Percentiles rank a stretch among this genome's conserved stretches.
These are phyloP conservation scores for Lasius fuliginosus DNA, from an alignment of 2,888 invertebrate genomes.

Conservation along the genomic window DNA sequence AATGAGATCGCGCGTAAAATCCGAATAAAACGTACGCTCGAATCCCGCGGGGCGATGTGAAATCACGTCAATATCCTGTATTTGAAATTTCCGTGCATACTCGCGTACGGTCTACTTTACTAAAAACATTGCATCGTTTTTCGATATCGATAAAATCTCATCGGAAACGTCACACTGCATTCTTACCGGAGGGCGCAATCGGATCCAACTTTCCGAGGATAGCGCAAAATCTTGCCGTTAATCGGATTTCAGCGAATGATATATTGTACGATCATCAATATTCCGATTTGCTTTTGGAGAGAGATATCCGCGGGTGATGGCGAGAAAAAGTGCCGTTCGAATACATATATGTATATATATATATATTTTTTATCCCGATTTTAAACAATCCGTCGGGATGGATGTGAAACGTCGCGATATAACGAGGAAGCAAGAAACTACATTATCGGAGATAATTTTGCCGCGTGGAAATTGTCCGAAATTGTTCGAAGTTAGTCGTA, in stretches of 20 bases:
- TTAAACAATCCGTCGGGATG: neutral
- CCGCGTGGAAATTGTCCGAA: constrained; percentile 11
- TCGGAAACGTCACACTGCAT: constrained; percentile 22
- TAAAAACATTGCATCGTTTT: constrained; percentile 49
- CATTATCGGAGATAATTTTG: constrained; percentile 1
- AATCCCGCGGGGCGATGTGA: constrained; percentile 12
- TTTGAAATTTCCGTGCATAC: constrained; percentile 37
- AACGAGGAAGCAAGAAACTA: neutral
- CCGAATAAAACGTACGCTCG: constrained; percentile 31
- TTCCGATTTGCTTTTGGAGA: neutral
- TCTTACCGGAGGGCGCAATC: neutral
- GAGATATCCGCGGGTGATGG: neutral
- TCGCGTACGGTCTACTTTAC: constrained; percentile 17
- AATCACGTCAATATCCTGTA: constrained; percentile 41
- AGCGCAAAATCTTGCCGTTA: constrained; percentile 29
- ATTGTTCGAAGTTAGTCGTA: constrained; percentile 24
- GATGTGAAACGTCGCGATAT: neutral
- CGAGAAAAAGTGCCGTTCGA: neutral
- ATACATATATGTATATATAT: neutral
- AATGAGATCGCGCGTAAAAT: constrained; percentile 53
- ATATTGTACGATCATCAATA: constrained; percentile 12
- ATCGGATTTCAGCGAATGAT: constrained; percentile 18
- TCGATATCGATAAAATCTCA: constrained; percentile 45
- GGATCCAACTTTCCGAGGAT: constrained; percentile 25
- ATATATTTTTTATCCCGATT: neutral